phyloP scores from a whole-genome alignment of 2,797 vertebrate species.

The Myotis vivesi region DNA sequence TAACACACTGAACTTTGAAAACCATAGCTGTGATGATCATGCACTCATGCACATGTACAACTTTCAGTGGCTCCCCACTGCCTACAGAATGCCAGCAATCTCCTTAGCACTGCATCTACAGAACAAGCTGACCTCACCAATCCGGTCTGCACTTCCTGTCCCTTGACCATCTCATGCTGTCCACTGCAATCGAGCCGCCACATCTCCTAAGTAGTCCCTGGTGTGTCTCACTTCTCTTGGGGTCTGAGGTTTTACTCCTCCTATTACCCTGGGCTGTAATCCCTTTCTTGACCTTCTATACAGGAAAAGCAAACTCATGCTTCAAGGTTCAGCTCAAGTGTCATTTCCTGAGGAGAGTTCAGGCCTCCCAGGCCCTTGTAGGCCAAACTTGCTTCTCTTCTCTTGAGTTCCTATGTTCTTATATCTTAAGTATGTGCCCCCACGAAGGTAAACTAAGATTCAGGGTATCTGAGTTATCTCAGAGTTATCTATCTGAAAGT shows the following conservation, averaged over 20 bases:
- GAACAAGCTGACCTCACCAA: not conserved
- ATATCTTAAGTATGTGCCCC: not conserved
- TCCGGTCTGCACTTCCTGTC: not conserved
- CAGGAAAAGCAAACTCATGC: not conserved
- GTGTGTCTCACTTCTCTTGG: not conserved
- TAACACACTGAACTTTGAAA: not conserved
- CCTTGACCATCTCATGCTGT: not conserved
- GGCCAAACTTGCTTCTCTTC: not conserved
- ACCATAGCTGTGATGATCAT: not conserved
- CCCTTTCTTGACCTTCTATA: not conserved
- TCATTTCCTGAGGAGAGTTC: not conserved
- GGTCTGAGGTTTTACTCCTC: not conserved
- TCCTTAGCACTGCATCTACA: not conserved
- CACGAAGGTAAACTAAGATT: not conserved
- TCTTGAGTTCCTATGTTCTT: not conserved
- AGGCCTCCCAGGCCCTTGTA: not conserved
- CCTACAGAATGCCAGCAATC: not conserved
- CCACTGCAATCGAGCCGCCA: not conserved
- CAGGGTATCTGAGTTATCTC: not conserved
- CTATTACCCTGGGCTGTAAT: not conserved
- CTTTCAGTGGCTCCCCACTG: not conserved
- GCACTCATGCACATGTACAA: not conserved
- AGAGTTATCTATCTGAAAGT: not conserved
- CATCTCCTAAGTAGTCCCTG: rapidly evolving
- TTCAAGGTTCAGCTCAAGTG: not conserved